Evolutionary conservation across 2,113 vertebrate genomes (phyloP).

Genomic region (Cyanoliseus patagonus): DNA sequence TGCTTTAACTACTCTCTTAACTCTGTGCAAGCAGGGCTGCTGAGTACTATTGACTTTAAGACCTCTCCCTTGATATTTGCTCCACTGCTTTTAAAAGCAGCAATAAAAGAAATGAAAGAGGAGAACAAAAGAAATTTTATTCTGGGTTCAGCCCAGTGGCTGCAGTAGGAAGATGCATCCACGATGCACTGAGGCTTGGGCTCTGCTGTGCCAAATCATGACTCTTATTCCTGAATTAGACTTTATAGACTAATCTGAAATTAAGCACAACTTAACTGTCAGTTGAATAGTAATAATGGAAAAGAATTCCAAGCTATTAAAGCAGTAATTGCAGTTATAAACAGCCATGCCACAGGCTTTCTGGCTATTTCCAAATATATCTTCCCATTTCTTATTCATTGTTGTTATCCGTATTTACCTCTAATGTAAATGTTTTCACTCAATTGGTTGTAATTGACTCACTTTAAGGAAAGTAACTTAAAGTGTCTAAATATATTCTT

Average conservation of each 20-base stretch:
- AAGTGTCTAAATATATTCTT: background rate
- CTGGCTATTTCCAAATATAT: background rate
- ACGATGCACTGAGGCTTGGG: accelerated
- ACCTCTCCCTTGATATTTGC: background rate
- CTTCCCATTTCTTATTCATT: background rate
- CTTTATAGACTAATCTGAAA: background rate
- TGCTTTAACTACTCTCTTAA: background rate
- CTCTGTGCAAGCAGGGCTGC: background rate
- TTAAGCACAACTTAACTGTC: background rate
- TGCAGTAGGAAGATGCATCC: accelerated
- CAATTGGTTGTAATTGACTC: background rate
- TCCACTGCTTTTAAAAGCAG: background rate
- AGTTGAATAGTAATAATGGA: background rate
- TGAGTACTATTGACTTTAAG: background rate
- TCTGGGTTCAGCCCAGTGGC: background rate
- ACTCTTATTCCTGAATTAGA: background rate
- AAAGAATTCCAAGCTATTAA: background rate
- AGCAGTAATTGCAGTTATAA: background rate
- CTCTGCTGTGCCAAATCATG: accelerated
- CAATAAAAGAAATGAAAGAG: background rate
- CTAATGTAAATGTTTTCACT: background rate
- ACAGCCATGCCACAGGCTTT: background rate
- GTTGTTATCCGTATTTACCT: background rate
- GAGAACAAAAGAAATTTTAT: background rate
- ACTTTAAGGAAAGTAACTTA: background rate